Evolutionary conservation across 2,113 vertebrate species (phyloP), one percentile per base, ranked within the genome.

Genomic region (Casuarius casuarius): DNA sequence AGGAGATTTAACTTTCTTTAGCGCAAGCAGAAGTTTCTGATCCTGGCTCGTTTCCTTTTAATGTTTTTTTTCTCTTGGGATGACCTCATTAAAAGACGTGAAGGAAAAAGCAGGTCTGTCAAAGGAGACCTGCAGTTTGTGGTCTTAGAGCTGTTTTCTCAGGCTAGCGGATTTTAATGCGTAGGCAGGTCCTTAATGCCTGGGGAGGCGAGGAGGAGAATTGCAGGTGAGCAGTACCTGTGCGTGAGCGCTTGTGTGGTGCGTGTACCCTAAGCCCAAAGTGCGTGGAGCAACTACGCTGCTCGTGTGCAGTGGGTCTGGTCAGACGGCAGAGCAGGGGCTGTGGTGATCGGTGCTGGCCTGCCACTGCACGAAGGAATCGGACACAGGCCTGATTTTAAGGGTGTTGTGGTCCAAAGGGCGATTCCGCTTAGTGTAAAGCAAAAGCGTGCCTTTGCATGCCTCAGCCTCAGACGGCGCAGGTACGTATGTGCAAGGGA

Each of bases 221-320:
- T 40, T 56, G 46, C 18, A 7, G 31, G 42, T 9, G 49, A 2
- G 31, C 54, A 12, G 38, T 0, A 0, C 59, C 0, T 0, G 8
- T 48, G 19, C 7, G 4, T 48, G n/a, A 44, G 48, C 11, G 2
- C 42, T 40, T 0, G 0, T 7, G 28, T 46, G 21, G 31, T 4
- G 33, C 12, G 4, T 0, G 3, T 33, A 12, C 20, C 17, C 22
- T 19, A 25, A 52, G 51, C 9, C 49, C 49, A 23, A 51, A 51
- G 49, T 11, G 20, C 51, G 23, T 25, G 51, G 22, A 8, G 29
- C 2, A 3, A 6, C 78, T 2, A 2, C 6, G 10, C 5, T 4
- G n/a, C 10, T 44, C 13, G 31, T 42, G 31, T 26, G 25, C 3
- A 66, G 4, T 5, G 3, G 75, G 12, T 33, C 66, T 59, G 33